Conservation (phyloP, 2,888 invertebrate species). For the Agonopterix subpropinquella region DNA sequence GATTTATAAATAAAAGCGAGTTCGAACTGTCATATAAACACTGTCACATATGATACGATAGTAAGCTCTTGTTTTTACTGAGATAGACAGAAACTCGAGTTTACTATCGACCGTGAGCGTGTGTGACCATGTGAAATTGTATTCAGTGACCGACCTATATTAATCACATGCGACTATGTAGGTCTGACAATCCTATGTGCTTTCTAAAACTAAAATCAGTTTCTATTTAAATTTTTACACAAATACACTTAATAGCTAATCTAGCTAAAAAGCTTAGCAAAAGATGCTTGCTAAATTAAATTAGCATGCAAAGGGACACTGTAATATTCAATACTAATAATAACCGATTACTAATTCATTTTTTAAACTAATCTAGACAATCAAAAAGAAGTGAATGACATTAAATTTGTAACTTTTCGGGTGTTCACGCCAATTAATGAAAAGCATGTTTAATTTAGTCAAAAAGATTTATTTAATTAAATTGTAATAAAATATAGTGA, state of each 20-base stretch:
- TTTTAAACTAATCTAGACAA: conserved; percentile 5
- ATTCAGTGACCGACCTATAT: no score
- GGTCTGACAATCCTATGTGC: no score
- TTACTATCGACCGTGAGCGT: no score
- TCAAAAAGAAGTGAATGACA: conserved; percentile 73
- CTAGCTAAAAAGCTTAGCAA: conserved; percentile 2
- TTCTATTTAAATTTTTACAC: not conserved
- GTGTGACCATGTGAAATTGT: no score
- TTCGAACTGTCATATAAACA: no score
- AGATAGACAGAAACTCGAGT: no score
- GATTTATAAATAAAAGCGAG: no score
- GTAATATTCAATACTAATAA: no score
- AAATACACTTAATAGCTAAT: not conserved
- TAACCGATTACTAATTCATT: conserved; percentile 14
- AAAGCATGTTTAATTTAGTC: conserved; percentile 54
- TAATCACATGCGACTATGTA: no score
- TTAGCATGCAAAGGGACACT: conserved; percentile 70
- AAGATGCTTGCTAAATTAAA: conserved; percentile 14
- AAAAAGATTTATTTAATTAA: conserved; percentile 58
- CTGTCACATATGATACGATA: no score
- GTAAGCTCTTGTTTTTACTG: no score
- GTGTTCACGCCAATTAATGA: conserved; percentile 63
- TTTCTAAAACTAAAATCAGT: no score
- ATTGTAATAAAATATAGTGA: conserved; percentile 47
- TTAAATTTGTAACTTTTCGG: conserved; percentile 33